A percentile compares a stretch with the other conserved stretches of the same genome.
These are phyloP conservation scores for Dipodomys ordii DNA, from an alignment of 2,113 vertebrate genomes.

Conservation along the genomic window DNA sequence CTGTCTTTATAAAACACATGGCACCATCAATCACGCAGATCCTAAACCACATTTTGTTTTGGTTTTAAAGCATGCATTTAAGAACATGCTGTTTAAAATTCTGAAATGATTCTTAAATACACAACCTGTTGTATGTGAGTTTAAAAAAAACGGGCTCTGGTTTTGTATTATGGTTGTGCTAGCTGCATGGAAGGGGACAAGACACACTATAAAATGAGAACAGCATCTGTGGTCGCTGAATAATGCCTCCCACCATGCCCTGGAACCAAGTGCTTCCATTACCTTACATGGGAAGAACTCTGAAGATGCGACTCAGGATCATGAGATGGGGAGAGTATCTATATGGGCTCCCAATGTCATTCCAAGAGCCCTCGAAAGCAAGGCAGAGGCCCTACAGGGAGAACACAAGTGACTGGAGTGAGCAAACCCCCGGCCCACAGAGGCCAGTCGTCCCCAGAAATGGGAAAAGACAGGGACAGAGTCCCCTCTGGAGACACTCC, in stretches of 20 bases:
- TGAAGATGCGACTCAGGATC: not conserved
- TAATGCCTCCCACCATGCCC: not conserved
- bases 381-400: not conserved
- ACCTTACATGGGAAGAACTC: not conserved
- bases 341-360: not conserved
- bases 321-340: not conserved
- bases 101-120: constrained; percentile 46
- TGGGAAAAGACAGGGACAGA: not conserved
- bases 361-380: not conserved
- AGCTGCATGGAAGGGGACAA: not conserved
- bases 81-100: constrained; percentile 16
- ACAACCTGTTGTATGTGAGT: not conserved
- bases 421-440: not conserved
- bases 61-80: not conserved
- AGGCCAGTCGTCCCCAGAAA: not conserved
- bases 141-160: not conserved
- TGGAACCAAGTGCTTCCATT: not conserved
- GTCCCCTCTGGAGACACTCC: not conserved
- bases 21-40: not conserved
- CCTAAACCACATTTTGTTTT: not conserved
- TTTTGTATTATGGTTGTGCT: not conserved
- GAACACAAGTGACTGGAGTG: not conserved
- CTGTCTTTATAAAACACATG: not conserved
- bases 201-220: constrained; percentile 5
- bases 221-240: not conserved